Percentiles rank a stretch among this genome's conserved stretches.
Evolutionary conservation across 1,140 invertebrate species (phyloP).

Genomic region (Eupristina koningsbergeri): DNA sequence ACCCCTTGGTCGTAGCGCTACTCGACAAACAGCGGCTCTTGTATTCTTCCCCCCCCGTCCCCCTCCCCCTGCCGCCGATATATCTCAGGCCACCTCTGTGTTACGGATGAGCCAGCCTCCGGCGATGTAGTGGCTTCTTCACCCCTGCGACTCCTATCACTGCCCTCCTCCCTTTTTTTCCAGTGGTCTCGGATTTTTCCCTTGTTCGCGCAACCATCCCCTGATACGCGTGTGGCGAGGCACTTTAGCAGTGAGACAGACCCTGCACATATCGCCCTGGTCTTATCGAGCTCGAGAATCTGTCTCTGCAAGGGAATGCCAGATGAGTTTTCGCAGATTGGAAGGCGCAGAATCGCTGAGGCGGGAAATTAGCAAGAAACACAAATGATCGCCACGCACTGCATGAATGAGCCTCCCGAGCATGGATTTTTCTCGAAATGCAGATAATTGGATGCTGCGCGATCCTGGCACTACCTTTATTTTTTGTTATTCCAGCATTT

Average conservation of each 20-base stretch:
- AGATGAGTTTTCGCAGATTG: not conserved
- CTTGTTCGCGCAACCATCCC: slow-evolving; percentile 9
- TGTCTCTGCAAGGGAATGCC: not conserved
- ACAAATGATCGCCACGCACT: not conserved
- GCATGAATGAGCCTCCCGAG: too few species aligned
- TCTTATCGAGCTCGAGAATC: slow-evolving; percentile 10
- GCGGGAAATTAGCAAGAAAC: slow-evolving; percentile 5
- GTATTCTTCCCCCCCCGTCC: slow-evolving; percentile 56
- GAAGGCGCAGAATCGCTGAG: not conserved
- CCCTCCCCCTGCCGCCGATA: slow-evolving; percentile 62
- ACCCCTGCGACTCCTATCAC: not conserved
- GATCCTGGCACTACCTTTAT: not conserved
- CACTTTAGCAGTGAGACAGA: not conserved
- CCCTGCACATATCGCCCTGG: not conserved
- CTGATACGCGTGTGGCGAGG: not conserved
- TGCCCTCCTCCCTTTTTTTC: not conserved
- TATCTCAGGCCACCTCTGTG: slow-evolving; percentile 47
- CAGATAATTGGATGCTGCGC: not conserved
- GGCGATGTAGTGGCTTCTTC: not conserved
- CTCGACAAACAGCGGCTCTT: slow-evolving; percentile 63
- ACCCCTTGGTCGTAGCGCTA: slow-evolving; percentile 42
- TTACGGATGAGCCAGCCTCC: slow-evolving; percentile 47
- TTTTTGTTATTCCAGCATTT: not conserved
- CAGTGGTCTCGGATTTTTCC: not conserved
- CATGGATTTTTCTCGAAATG: not conserved